Percentiles rank a stretch among this genome's conserved stretches.
These are phyloP conservation scores for Dendrocincla fuliginosa DNA, from an alignment of 2,797 vertebrate species.

Conservation along the genomic window DNA sequence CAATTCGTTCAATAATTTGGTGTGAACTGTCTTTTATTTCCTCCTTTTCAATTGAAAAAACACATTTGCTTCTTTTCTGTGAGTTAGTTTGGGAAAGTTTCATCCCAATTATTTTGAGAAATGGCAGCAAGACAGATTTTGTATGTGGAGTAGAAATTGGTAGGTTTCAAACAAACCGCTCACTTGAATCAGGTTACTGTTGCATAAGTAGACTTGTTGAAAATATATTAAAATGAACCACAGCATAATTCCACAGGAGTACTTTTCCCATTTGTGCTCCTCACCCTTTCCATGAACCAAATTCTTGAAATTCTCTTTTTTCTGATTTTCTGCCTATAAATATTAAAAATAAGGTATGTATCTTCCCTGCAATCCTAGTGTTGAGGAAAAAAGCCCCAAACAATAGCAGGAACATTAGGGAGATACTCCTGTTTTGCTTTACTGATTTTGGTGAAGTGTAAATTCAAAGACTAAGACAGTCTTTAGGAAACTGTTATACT, in stretches of 20 bases:
- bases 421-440: background rate
- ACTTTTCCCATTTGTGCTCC: background rate
- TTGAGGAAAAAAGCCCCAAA: background rate
- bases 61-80: background rate
- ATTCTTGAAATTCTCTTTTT: background rate
- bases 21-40: background rate
- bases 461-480: background rate
- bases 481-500: background rate
- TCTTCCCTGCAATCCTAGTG: background rate
- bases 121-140: background rate
- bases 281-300: background rate
- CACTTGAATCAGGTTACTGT: background rate
- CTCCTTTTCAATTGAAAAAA: background rate
- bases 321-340: background rate
- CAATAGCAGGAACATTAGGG: background rate
- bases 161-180: background rate
- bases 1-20: background rate
- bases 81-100: background rate
- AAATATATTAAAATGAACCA: background rate
- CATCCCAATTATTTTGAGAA: background rate
- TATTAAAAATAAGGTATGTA: background rate
- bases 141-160: background rate
- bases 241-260: background rate
- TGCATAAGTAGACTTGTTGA: background rate
- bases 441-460: background rate